phyloP scores from a whole-genome alignment of 35 echinoderm and acorn worm species.

The Apostichopus parvimensis region DNA sequence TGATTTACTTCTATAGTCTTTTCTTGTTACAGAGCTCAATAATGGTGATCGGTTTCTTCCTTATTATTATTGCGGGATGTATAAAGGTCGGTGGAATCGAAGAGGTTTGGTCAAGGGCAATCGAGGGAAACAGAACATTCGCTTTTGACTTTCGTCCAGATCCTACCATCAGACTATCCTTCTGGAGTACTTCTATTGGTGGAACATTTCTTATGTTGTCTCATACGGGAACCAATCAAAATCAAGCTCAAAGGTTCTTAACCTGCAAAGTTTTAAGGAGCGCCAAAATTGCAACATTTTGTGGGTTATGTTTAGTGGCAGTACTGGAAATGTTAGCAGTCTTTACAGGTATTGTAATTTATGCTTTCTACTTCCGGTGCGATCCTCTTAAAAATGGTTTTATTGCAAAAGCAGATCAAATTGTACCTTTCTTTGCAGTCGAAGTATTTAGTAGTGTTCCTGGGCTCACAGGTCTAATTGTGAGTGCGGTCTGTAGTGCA shows the following conservation, averaged over 20 bases:
- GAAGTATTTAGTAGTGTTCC: not conserved
- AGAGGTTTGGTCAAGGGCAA: slow-evolving; percentile 21
- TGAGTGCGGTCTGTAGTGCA: slow-evolving; percentile 26
- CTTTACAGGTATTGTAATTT: not conserved
- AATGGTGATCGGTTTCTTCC: slow-evolving; percentile 30
- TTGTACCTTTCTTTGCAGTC: slow-evolving; percentile 22
- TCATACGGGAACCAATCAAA: slow-evolving; percentile 10
- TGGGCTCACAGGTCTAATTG: slow-evolving; percentile 4
- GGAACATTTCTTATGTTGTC: not conserved
- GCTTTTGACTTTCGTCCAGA: slow-evolving; percentile 15
- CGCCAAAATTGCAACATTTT: slow-evolving; percentile 6
- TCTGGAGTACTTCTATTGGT: not conserved
- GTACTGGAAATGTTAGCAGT: not conserved
- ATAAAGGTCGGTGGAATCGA: slow-evolving; percentile 8
- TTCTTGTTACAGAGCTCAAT: not conserved
- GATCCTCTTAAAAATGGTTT: slow-evolving; percentile 8
- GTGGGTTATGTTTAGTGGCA: not conserved
- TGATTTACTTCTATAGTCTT: not conserved
- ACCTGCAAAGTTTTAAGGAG: slow-evolving; percentile 17
- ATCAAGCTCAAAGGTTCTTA: slow-evolving; percentile 39
- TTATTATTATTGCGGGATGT: slow-evolving; percentile 4
- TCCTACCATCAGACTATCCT: slow-evolving; percentile 21
- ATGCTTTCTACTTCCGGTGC: not conserved
- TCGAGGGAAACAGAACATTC: not conserved
- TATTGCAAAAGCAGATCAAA: slow-evolving; percentile 8